Evolutionary conservation across 2,113 vertebrate species (phyloP), one percentile per base, ranked within the genome.

Genomic region (Monarcha castaneiventris): DNA sequence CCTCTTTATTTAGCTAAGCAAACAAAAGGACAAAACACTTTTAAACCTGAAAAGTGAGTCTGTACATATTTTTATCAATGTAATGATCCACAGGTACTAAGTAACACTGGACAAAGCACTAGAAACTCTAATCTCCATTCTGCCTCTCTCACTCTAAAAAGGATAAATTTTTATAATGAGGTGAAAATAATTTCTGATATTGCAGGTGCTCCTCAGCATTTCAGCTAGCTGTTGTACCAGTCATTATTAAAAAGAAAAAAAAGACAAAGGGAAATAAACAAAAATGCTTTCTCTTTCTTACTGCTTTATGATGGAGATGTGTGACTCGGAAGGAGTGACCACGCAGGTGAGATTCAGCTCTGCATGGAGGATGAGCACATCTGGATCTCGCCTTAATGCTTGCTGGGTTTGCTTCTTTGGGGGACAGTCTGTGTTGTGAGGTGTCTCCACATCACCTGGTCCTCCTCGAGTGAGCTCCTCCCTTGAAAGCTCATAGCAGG

Each of bases 11-110:
- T 93, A 96, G 79, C 94, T 94, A 90, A 95, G 86, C 96, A 95
- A 95, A 95, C 91, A 95, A 84, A 95, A 82, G 74, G 73, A 81
- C 91, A 97, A 94, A 96, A 91, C 92, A 94, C 83, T 95, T 96
- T 93, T 78, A 75, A 91, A 88, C 44, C 85, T 90, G 90, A 88
- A 68, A 94, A 96, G 88, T 86, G 79, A 95, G 48, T 23, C 88
- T 90, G 90, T 95, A 91, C 90, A 88, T 95, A 96, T 96, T 96
- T 96, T 94, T 94, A 96, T 96, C 94, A 91, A 74, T 26, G 51
- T 96, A 96, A 78, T 90, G 88, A 78, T 92, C 85, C 72, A 33
- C 90, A 81, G 85, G 93, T 77, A 93, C 85, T 90, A 93, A 93
- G 64, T 79, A 87, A 79, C 87, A 80, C 39, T 43, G 2, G 0